Base-by-base conservation (phyloP, 2,797 vertebrate species). In the Monodelphis domestica region DNA sequence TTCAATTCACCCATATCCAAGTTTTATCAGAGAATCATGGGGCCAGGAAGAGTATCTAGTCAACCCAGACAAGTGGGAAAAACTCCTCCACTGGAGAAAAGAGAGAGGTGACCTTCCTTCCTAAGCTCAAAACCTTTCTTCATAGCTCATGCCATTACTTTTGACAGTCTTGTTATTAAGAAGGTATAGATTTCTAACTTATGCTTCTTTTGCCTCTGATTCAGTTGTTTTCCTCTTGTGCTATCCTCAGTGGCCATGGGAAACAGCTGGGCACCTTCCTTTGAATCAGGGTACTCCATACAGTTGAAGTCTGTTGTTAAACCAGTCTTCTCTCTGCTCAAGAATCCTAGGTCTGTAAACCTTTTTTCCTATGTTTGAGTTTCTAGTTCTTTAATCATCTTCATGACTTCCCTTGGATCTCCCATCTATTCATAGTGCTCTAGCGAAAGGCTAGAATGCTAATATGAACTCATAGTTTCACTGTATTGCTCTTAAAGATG, bases 121-220 rank as follows among this genome's bases (percentile, higher is more conserved):
- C 70, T 70, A 50, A 91, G 51, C 57, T 53, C 38, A 78, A 55
- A 38, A 4, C 87, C 55, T 89, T 55, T 57, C 57, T 90, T 45
- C 45, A 92, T 87, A 93, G 93, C 91, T 96, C 95, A 91, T 57
- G 87, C 29, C 28, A 17, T 0, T 54, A 91, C n/a, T n/a, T 88
- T 90, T 94, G 96, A 96, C 96, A 94, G 57, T 70, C 89, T 91
- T 59, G 90, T 78, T 54, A 38, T 84, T 28, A 56, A 70, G n/a
- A 70, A 88, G 24, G 88, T 88, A 92, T 96, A 91, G 90, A 89
- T 91, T 70, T 91, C 54, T 56, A 29, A 45, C 30, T 55, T 6
- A 0, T 51, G 70, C 90, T 57, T 95, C 12, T 2, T 93, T 90
- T 91, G 87, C n/a, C 28, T 17, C 33, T 5, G 5, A 26, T 91